Conservation (phyloP, 2,888 invertebrate species). For the Nysson spinosus region DNA sequence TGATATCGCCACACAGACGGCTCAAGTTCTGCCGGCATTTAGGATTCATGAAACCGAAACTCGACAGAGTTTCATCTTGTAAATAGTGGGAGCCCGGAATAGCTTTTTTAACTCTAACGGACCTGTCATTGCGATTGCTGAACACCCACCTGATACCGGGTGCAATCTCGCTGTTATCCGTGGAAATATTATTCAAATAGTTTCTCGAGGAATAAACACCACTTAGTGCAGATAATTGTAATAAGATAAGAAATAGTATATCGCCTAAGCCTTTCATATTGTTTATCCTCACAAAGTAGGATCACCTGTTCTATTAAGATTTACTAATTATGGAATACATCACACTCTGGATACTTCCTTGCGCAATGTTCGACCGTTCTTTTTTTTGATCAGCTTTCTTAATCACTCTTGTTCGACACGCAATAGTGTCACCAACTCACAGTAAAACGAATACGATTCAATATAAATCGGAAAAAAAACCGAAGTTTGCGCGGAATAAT, state of each 20-base stretch:
- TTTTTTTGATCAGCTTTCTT: constrained; percentile 5
- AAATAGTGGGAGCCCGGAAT: constrained; percentile 5
- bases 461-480: constrained; percentile 14
- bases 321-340: constrained; percentile 23
- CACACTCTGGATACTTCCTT: constrained; percentile 5
- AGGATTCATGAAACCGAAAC: constrained; percentile 60
- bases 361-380: neutral
- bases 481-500: constrained; percentile 43
- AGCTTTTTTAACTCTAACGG: constrained; percentile 52
- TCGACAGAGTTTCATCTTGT: constrained; percentile 40
- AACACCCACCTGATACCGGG: constrained; percentile 57
- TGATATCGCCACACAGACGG: constrained; percentile 67
- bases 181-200: constrained; percentile 50
- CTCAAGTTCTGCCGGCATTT: constrained; percentile 69
- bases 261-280: constrained; percentile 17
- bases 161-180: constrained; percentile 28
- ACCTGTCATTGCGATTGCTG: constrained; percentile 34
- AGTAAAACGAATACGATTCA: constrained; percentile 7
- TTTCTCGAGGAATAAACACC: constrained; percentile 41
- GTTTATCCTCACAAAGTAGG: constrained; percentile 42
- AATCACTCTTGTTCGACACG: constrained; percentile 13
- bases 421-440: constrained; percentile 35
- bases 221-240: constrained; percentile 50
- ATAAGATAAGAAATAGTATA: constrained; percentile 38
- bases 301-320: constrained; percentile 19